phyloP scores from a whole-genome alignment of 2,113 vertebrate genomes.

The Agapornis roseicollis region DNA sequence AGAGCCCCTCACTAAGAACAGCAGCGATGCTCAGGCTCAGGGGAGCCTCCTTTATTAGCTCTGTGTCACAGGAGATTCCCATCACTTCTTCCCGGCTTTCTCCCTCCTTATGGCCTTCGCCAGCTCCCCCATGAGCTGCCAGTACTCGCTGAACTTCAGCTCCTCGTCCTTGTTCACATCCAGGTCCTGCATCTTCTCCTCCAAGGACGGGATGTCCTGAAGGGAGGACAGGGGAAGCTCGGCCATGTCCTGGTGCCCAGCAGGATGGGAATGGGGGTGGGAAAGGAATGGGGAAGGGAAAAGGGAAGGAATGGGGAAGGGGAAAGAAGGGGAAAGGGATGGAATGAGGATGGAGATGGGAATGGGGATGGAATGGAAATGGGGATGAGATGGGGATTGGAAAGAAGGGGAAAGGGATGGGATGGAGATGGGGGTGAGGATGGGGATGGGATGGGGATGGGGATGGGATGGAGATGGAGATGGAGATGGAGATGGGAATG shows the following conservation, averaged over 20 bases:
- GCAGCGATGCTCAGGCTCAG: neutral
- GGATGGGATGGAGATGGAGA: too few relatives aligned
- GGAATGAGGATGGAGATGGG: too few relatives aligned
- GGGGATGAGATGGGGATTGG: too few relatives aligned
- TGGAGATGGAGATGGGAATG: too few relatives aligned
- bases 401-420: too few relatives aligned
- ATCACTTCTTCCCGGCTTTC: conserved; percentile 1
- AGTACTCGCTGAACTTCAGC: conserved; percentile 73
- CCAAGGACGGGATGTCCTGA: conserved; percentile 68
- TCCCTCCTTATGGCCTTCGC: conserved; percentile 64
- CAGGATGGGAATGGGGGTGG: rapidly evolving
- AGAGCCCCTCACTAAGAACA: neutral
- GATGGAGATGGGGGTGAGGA: too few relatives aligned
- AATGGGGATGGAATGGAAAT: too few relatives aligned
- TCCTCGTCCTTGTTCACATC: conserved; percentile 73
- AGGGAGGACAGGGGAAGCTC: rapidly evolving
- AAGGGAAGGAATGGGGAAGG: neutral
- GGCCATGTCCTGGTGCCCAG: rapidly evolving
- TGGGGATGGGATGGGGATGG: too few relatives aligned
- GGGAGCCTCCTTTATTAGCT: conserved; percentile 11
- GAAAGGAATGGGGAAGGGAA: neutral
- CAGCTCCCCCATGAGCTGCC: conserved; percentile 75
- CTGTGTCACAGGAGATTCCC: neutral
- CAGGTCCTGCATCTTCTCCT: conserved; percentile 76
- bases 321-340: too few relatives aligned